A percentile compares a stretch with the other conserved stretches of the same genome.
These are phyloP conservation scores for Ormia ochracea DNA, from an alignment of 2,888 invertebrate species.

Conservation along the genomic window DNA sequence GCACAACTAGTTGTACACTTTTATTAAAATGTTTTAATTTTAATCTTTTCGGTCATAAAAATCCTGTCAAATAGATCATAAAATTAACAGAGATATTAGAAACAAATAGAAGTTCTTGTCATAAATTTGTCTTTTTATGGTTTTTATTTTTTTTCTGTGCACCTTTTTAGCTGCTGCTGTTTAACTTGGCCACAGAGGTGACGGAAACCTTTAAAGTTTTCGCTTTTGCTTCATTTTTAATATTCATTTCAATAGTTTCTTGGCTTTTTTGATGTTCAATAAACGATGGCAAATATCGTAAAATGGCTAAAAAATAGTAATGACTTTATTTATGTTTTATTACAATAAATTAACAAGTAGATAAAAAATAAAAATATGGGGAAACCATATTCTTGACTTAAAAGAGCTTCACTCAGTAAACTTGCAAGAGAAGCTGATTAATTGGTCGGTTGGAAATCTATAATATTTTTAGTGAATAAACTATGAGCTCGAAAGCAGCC, in stretches of 20 bases:
- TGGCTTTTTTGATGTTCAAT: conserved; percentile 10
- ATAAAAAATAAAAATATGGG: neutral
- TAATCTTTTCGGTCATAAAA: conserved; percentile 53
- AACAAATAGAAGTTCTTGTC: conserved; percentile 49
- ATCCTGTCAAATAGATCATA: conserved; percentile 55
- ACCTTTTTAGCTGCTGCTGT: neutral
- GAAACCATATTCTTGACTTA: no score
- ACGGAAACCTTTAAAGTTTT: neutral
- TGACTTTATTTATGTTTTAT: neutral
- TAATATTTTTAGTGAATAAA: no score
- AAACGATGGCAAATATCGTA: neutral
- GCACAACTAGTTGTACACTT: neutral
- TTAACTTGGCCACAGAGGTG: neutral
- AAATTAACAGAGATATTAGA: conserved; percentile 55
- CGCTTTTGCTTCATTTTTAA: neutral
- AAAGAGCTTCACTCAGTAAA: no score
- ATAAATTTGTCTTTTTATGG: conserved; percentile 32
- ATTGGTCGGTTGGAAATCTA: no score
- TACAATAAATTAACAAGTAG: neutral
- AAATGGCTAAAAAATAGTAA: neutral
- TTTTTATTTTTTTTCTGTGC: neutral
- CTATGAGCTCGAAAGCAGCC: no score
- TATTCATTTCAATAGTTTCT: neutral
- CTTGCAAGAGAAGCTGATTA: no score
- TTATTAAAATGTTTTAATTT: conserved; percentile 55